Percentiles rank a stretch among this genome's conserved stretches.
Conservation (phyloP, 2,888 invertebrate species). For the Allacma fusca region DNA sequence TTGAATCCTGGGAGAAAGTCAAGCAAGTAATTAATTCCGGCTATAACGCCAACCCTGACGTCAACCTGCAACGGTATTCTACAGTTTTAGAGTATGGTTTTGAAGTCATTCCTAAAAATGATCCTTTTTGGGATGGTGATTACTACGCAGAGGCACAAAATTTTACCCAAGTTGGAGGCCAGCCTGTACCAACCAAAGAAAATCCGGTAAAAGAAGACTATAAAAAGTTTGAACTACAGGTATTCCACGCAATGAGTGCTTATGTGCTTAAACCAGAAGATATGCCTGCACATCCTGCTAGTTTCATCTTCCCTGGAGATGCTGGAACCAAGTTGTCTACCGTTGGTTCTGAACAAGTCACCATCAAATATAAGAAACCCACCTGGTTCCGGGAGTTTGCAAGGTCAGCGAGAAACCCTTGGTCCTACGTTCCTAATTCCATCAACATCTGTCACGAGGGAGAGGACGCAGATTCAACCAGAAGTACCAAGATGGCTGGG, state of each 20-base stretch:
- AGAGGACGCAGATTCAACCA: not conserved
- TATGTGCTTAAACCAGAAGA: slow-evolving; percentile 23
- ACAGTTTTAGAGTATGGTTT: slow-evolving; percentile 23
- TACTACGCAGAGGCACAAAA: slow-evolving; percentile 25
- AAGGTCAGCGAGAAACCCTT: not conserved
- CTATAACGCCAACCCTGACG: not conserved
- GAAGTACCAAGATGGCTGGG: not conserved
- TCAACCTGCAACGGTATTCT: slow-evolving; percentile 8
- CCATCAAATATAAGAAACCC: not conserved
- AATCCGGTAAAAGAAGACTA: not conserved
- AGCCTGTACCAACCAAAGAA: slow-evolving; percentile 16
- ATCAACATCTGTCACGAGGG: slow-evolving; percentile 17
- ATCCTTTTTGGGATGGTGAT: slow-evolving; percentile 7
- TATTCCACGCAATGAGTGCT: slow-evolving; percentile 25
- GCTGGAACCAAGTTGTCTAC: not conserved
- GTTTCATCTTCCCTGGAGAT: slow-evolving; percentile 10
- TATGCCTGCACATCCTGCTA: slow-evolving; percentile 24
- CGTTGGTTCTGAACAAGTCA: no score
- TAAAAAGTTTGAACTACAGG: slow-evolving; percentile 35
- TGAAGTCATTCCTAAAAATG: not conserved
- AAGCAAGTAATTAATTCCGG: not conserved
- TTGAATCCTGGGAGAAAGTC: slow-evolving; percentile 11
- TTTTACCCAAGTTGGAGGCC: slow-evolving; percentile 16
- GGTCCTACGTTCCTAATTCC: slow-evolving; percentile 14
- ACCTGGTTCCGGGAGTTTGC: not conserved